Base-by-base conservation (phyloP, 2,888 invertebrate species). In the Troglohyphantes excavatus region DNA sequence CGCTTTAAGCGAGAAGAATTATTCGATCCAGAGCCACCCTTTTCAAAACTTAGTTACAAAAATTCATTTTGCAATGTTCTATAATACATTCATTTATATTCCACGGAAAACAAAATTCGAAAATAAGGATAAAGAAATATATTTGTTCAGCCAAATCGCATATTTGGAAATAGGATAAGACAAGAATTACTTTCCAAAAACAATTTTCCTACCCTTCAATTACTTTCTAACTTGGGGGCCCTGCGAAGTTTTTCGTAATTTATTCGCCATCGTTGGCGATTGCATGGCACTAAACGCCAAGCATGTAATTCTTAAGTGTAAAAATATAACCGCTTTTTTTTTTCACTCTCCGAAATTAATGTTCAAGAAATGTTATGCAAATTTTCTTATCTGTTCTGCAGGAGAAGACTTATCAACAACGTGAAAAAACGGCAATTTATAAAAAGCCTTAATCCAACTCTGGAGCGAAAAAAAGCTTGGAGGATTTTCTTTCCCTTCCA, bases 291-390 rank as follows among this genome's bases (percentile, higher is more conserved):
- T 72, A 17, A 68, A 85, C 46, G 81, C 72, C 72, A 72, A 68
- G 73, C 61, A 29, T 43, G 61, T 33, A 26, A 43, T n/a, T 46
- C 21, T 33, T n/a, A 29, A 68, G 85, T 70, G 33, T 78, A 70
- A 76, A 78, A 78, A 76, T 86, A 86, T 70, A 78, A 78, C 76
- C 68, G 13, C 67, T 27, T 79, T 67, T 46, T 19, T 67, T 23
- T 26, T 61, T 68, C 39, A 61, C 68, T 68, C 21, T 67, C 76
- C 68, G 19, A 86, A 86, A 86, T 86, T 86, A 86, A 86, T 86
- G 85, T 86, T 67, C 46, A 19, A 76, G 70, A 70, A 78, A 86
- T 86, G 85, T 86, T 86, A 86, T 86, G 85, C 78, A 86, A 86
- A 86, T 86, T 53, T 86, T 70, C 85, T 86, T 86, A 86, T 86